A percentile compares a stretch with the other conserved stretches of the same genome.
Conservation (phyloP, 2,888 invertebrate species). For the Cecidostiba fungosa region DNA sequence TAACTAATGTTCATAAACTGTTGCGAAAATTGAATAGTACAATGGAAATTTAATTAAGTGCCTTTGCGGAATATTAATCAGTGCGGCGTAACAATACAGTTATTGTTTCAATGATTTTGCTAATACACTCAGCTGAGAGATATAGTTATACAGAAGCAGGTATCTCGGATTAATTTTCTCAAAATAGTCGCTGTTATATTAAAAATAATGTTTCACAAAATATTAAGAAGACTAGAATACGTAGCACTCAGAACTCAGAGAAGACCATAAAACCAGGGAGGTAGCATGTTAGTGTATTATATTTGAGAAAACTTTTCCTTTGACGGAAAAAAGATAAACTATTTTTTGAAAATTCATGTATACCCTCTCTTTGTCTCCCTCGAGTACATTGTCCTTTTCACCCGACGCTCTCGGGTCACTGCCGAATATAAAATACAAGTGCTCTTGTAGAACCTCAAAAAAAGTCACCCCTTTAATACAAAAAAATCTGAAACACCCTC, state of each 20-base stretch:
- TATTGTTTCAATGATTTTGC: not conserved
- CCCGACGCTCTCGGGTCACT: not conserved
- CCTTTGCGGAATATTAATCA: not conserved
- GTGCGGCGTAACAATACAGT: not conserved
- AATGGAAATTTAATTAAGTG: not conserved
- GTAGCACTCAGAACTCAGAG: not conserved
- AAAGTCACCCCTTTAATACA: too few species aligned
- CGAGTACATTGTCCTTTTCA: constrained; percentile 1
- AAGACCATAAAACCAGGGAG: not conserved
- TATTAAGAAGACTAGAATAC: too few species aligned
- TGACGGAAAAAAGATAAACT: not conserved
- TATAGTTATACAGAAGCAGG: too few species aligned
- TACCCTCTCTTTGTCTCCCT: not conserved
- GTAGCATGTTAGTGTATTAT: not conserved
- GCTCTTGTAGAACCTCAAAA: not conserved
- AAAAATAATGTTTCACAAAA: too few species aligned
- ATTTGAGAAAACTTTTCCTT: not conserved
- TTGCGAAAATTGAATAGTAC: not conserved
- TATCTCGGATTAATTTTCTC: too few species aligned
- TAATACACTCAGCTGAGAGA: too few species aligned
- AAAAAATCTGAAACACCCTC: not conserved
- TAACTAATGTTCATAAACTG: not conserved
- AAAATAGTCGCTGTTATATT: too few species aligned
- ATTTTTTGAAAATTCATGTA: not conserved
- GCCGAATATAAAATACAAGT: not conserved